These are phyloP conservation scores for Tenthredo amoena DNA, from an alignment of 2,888 invertebrate species.

Conservation along the genomic window DNA sequence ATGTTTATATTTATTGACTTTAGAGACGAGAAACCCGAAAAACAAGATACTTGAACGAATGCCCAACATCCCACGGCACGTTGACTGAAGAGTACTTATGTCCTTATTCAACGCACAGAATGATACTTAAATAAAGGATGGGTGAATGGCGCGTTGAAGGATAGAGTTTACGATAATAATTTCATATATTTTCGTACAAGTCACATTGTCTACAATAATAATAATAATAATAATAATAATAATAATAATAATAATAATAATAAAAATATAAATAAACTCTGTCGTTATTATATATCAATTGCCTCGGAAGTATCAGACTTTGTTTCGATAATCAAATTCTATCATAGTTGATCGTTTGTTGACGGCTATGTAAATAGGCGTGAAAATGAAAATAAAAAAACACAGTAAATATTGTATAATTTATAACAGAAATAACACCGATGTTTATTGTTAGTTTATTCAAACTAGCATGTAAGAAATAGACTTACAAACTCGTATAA, in stretches of 20 bases:
- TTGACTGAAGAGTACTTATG: not conserved
- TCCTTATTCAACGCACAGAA: too few relatives aligned
- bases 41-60: not conserved
- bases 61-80: not conserved
- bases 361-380: not conserved
- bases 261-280: slow-evolving; percentile 51
- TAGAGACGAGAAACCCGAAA: not conserved
- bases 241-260: slow-evolving; percentile 66
- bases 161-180: slow-evolving; percentile 36
- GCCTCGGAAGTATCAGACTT: slow-evolving; percentile 43
- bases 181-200: slow-evolving; percentile 49
- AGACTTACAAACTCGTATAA: not conserved
- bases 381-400: not conserved
- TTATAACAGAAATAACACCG: not conserved
- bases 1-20: not conserved
- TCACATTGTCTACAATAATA: slow-evolving; percentile 56
- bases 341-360: not conserved
- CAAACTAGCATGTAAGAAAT: not conserved
- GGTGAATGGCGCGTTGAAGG: not conserved
- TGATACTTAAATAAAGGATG: not conserved
- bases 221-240: slow-evolving; percentile 66
- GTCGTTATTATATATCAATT: slow-evolving; percentile 33
- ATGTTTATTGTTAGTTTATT: not conserved
- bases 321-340: not conserved
- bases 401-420: not conserved